Base-by-base conservation (phyloP, 1,140 invertebrate genomes). In the Cepaea nemoralis region DNA sequence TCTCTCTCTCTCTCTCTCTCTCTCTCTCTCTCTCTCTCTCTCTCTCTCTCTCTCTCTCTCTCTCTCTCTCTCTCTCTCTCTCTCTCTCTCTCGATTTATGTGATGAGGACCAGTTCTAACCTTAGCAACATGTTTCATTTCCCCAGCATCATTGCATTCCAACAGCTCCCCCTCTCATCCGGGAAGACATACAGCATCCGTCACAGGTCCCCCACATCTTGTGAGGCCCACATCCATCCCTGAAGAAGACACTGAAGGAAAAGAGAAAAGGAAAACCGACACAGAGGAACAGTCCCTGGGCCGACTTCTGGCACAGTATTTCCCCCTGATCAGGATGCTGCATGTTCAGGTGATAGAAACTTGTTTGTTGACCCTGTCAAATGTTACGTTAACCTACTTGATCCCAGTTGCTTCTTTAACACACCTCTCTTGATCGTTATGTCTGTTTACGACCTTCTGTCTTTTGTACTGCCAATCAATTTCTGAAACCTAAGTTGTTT, bases 311-410 rank as follows among this genome's bases (percentile, higher is more conserved):
- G 87, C 86, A 39, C 63, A 81, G 1, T 80, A 86, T 40, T 89
- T 89, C 77, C 88, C 90, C 24, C 82, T 88, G 27, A 55, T 91
- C n/a, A 84, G 86, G 40, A 84, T 87, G 48, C 71, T 89, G 24
- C 86, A 91, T 45, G 66, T 91, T 14, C 90, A 91, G 88, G 90
- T 90, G 78, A 33, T n/a, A n/a, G n/a, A n/a, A n/a, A n/a, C n/a
- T n/a, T n/a, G n/a, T n/a, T n/a, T n/a, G n/a, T n/a, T n/a, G n/a
- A n/a, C n/a, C n/a, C n/a, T n/a, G n/a, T n/a, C n/a, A n/a, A n/a
- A n/a, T n/a, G n/a, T n/a, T n/a, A n/a, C n/a, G n/a, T n/a, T n/a
- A n/a, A n/a, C n/a, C n/a, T n/a, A n/a, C n/a, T n/a, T n/a, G n/a
- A n/a, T n/a, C n/a, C n/a, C n/a, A n/a, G n/a, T n/a, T n/a, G n/a